phyloP scores from a whole-genome alignment of 1,140 invertebrate species.

The Thaumetopoea pityocampa region DNA sequence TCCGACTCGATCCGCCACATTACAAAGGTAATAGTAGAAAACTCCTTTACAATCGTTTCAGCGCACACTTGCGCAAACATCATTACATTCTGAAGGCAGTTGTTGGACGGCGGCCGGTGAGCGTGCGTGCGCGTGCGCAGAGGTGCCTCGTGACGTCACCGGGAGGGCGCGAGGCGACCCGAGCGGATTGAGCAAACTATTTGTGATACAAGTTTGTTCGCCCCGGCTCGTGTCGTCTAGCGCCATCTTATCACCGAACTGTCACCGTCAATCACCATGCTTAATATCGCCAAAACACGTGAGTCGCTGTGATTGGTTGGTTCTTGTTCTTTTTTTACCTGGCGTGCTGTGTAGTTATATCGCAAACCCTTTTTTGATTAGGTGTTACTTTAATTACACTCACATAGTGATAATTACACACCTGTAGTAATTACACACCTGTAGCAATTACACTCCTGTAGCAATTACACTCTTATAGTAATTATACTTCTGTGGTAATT shows the following conservation, averaged over 20 bases:
- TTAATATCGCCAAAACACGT: slow-evolving; percentile 2
- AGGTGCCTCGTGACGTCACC: slow-evolving; percentile 1
- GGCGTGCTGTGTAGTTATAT: no score
- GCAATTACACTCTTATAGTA: no score
- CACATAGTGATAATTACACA: no score
- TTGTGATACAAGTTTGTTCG: slow-evolving; percentile 69
- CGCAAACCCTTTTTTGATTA: no score
- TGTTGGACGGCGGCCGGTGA: slow-evolving; percentile 26
- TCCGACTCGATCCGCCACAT: slow-evolving; percentile 30
- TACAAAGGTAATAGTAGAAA: slow-evolving; percentile 65
- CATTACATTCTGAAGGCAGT: slow-evolving; percentile 47
- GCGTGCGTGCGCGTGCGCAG: slow-evolving; percentile 30
- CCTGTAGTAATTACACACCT: no score
- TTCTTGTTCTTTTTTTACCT: neutral
- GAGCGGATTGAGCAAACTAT: slow-evolving; percentile 75
- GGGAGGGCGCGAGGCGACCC: slow-evolving; percentile 46
- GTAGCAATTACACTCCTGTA: no score
- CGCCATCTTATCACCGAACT: slow-evolving; percentile 25
- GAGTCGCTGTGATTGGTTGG: slow-evolving; percentile 23
- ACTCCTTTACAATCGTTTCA: slow-evolving; percentile 67
- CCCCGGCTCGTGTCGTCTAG: slow-evolving; percentile 72
- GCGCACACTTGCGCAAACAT: slow-evolving; percentile 68
- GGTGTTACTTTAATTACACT: no score
- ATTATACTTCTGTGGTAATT: no score
- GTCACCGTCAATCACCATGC: neutral